Base-by-base conservation (phyloP, 2,888 invertebrate species). In the Mylabris sibirica region DNA sequence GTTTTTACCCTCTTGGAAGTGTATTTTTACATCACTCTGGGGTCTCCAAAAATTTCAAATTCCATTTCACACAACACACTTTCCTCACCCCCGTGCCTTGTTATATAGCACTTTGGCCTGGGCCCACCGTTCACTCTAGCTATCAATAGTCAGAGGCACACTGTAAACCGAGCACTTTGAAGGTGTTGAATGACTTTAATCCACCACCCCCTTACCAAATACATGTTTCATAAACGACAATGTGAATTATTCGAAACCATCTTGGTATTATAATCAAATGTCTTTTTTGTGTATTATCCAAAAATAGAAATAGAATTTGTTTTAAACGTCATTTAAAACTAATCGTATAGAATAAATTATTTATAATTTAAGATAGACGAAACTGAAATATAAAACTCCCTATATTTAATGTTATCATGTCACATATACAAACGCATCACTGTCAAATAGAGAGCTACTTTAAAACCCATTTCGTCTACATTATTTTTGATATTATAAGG, bases 1-100 rank as follows among this genome's bases (percentile, higher is more conserved):
- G 80, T 81, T 81, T 78, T 80, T 81, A 82, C 82, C 82, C 81
- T 82, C 79, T 74, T 79, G 78, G 81, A 81, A 83, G 84, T 84
- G 83, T 85, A 85, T 84, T 85, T 85, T 85, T 85, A 85, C 84
- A 83, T 83, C 84, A 85, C 85, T 85, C 85, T 82, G 75, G 84
- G 84, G 85, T 80, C 82, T 79, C 81, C 81, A 79, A 82, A 83
- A 85, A 85, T 84, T 85, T 84, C 84, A 84, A 85, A 85, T 85
- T 85, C 85, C 84, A 85, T 85, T 85, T 84, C 82, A 79, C 78
- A 76, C 78, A 71, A 74, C 70, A 76, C 74, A 75, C 72, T 68
- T 68, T 76, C 76, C 57, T 24, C 57, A 57, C 76, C 76, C 79
- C 73, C 78, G 77, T 76, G n/a, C 30, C 30, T 30, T 8, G 30